These are phyloP conservation scores for Polylopha cassiicola DNA, from an alignment of 2,888 invertebrate species.

Conservation along the genomic window DNA sequence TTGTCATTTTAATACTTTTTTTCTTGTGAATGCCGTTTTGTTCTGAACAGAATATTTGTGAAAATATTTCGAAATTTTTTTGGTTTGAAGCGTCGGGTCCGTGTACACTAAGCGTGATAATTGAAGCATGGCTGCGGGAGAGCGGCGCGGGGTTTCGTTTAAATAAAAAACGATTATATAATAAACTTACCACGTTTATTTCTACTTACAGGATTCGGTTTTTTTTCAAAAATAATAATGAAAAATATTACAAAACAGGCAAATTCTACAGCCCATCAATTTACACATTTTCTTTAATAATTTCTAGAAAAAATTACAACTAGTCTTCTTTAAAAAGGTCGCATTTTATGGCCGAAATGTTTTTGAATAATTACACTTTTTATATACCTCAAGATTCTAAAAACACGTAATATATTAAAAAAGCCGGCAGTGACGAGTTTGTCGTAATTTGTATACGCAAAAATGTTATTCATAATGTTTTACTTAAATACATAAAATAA, in stretches of 20 bases:
- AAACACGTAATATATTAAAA: conserved; percentile 16
- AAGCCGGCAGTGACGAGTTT: conserved; percentile 12
- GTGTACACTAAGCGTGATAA: no score
- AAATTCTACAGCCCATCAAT: conserved; percentile 53
- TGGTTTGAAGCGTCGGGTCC: no score
- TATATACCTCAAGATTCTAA: conserved; percentile 23
- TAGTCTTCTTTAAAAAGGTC: conserved; percentile 39
- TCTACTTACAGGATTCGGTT: conserved; percentile 64
- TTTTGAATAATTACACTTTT: conserved; percentile 19
- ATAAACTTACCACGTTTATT: conserved; percentile 71
- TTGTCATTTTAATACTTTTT: no score
- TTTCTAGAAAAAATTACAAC: conserved; percentile 53
- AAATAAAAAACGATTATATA: conserved; percentile 41
- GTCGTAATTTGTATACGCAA: no score
- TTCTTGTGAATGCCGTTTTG: no score
- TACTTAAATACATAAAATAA: no score
- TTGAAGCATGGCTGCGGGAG: no score
- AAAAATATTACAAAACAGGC: conserved; percentile 40
- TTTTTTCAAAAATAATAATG: conserved; percentile 39
- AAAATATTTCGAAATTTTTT: no score
- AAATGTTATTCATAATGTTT: no score
- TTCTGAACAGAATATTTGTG: no score
- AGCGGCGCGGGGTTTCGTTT: no score
- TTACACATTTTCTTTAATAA: conserved; percentile 31
- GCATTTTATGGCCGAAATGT: conserved; percentile 42